phyloP scores from a whole-genome alignment of 2,113 vertebrate species.

The Speoplatyrhinus poulsoni region DNA sequence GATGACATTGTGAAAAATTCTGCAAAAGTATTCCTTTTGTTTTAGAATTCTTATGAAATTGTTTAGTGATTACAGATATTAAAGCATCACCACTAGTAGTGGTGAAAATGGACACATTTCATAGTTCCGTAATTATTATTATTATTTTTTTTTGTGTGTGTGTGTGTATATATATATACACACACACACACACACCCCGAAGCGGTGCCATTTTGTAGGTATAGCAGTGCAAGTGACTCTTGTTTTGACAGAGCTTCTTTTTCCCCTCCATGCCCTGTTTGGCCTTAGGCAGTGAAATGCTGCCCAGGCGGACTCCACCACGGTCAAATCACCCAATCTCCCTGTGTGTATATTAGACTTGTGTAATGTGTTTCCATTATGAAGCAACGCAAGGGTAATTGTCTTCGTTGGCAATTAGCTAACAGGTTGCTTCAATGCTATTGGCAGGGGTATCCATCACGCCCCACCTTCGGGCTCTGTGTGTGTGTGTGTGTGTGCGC shows the following conservation, averaged over 20 bases:
- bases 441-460: conserved; percentile 95
- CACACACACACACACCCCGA: too few relatives aligned
- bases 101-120: too few relatives aligned
- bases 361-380: conserved; percentile 97
- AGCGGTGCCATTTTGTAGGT: conserved; percentile 1
- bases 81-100: too few relatives aligned
- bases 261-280: conserved; percentile 80
- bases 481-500: conserved; percentile 26
- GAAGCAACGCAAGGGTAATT: conserved; percentile 96
- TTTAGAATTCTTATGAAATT: too few relatives aligned
- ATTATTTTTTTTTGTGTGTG: too few relatives aligned
- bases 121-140: too few relatives aligned
- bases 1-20: background rate
- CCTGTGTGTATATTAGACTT: conserved; percentile 93
- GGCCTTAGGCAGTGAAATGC: conserved; percentile 89
- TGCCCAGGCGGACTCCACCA: conserved; percentile 80
- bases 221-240: conserved; percentile 70
- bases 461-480: conserved; percentile 77
- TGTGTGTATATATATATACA: too few relatives aligned
- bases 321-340: conserved; percentile 91
- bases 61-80: too few relatives aligned
- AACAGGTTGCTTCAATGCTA: conserved; percentile 95
- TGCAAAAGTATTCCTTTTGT: background rate
- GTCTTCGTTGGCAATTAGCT: conserved; percentile 98
- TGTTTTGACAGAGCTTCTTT: conserved; percentile 81